phyloP scores from a whole-genome alignment of 2,113 vertebrate genomes.

The Alaudala cheleensis region DNA sequence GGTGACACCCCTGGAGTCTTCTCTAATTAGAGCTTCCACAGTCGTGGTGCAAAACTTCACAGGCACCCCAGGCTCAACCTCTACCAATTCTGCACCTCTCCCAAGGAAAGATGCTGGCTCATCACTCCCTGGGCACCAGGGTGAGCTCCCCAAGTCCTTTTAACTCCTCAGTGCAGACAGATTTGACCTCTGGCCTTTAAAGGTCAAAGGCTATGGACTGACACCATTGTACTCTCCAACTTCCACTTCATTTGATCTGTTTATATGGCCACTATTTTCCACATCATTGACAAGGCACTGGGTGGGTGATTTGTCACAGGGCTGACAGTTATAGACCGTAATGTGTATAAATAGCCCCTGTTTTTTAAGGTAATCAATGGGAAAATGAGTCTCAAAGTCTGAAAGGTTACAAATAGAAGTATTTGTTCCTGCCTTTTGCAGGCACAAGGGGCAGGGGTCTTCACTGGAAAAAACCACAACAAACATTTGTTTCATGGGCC shows the following conservation, averaged over 20 bases:
- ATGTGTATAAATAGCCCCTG: slow-evolving; percentile 35
- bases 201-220: background rate
- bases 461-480: background rate
- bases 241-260: slow-evolving; percentile 53
- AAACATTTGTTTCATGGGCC: background rate
- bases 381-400: slow-evolving; percentile 11
- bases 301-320: slow-evolving; percentile 34
- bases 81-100: background rate
- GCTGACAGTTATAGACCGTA: slow-evolving; percentile 1
- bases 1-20: background rate
- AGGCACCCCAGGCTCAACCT: background rate
- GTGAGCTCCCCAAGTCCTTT: background rate
- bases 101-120: background rate
- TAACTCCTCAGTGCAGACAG: background rate
- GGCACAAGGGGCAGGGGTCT: background rate
- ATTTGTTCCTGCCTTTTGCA: background rate
- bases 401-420: background rate
- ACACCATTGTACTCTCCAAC: background rate
- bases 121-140: background rate
- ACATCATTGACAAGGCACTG: slow-evolving; percentile 34
- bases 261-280: slow-evolving; percentile 54
- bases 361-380: slow-evolving; percentile 28
- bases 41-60: background rate
- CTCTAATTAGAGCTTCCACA: background rate
- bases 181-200: slow-evolving; percentile 18